Base-by-base conservation (phyloP, 2,113 vertebrate species). In the Grus americana region DNA sequence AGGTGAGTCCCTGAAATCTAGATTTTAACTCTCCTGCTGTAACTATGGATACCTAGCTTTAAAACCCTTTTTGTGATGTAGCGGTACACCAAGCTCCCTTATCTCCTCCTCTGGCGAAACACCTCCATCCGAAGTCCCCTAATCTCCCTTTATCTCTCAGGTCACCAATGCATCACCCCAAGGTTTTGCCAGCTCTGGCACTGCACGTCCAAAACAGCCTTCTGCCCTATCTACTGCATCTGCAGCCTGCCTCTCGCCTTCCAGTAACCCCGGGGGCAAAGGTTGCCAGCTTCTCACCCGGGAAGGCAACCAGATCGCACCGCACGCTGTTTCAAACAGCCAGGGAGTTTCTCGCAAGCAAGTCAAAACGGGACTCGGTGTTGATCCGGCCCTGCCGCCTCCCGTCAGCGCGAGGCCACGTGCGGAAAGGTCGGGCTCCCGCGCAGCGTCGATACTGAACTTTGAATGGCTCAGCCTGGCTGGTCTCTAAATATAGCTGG, bases 21-120 rank as follows among this genome's bases (percentile, higher is more conserved):
- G 86, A 91, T 86, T 91, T 92, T 84, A 71, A 87, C 92, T 95
- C 88, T 94, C 49, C 68, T 75, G 75, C 82, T 86, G 95, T 97
- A 97, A 93, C 94, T 97, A 96, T 94, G 96, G 95, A 97, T 94
- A 96, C 95, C 40, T 62, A 81, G 79, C 62, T 92, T 97, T 89
- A 91, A 93, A 95, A 94, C 57, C 76, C 91, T 74, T 90, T 90
- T 84, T 81, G 66, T 59, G 81, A 91, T 42, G 74, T n/a, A 87
- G 61, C 3, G 0, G 81, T 92, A 82, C 55, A 79, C 55, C 46
- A 32, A 34, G 83, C 79, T 96, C 62, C 74, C 66, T 72, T 76
- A 72, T 38, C 81, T 82, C 57, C 54, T 89, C 36, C 61, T n/a
- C 58, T 6, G 24, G 40, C 3, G 3, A 86, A 86, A 92, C 0